Percentiles rank a stretch among this genome's conserved stretches.
phyloP scores from a whole-genome alignment of 2,113 vertebrate species.

The Rhipidura dahli region DNA sequence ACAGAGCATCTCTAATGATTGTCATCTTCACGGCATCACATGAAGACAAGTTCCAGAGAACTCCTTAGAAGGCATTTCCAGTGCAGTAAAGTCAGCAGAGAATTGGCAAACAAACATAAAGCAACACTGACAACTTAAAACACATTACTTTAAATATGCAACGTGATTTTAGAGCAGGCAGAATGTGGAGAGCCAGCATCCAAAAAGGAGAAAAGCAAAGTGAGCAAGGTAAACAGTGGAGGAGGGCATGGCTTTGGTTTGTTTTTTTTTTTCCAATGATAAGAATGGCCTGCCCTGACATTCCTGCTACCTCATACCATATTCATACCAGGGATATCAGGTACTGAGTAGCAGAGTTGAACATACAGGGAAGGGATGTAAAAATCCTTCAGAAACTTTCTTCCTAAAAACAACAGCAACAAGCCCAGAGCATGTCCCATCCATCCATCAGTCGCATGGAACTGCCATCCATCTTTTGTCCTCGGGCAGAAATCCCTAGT shows the following conservation, averaged over 20 bases:
- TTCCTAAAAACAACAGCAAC: neutral
- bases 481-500: neutral
- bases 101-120: neutral
- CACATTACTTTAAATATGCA: neutral
- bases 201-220: neutral
- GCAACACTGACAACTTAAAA: neutral
- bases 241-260: neutral
- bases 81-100: neutral
- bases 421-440: neutral
- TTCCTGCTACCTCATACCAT: neutral
- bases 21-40: slow-evolving; percentile 97
- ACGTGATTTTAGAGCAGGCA: neutral
- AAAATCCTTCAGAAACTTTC: neutral
- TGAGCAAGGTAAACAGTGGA: neutral
- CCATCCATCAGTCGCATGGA: neutral
- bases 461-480: neutral
- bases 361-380: neutral
- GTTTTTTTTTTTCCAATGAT: neutral
- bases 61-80: slow-evolving; percentile 74
- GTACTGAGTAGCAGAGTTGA: neutral
- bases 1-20: slow-evolving; percentile 94
- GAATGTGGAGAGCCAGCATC: neutral
- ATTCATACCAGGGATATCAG: neutral
- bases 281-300: neutral
- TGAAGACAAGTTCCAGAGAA: slow-evolving; percentile 97